phyloP scores from a whole-genome alignment of 2,888 invertebrate species.

The Oscheius onirici region DNA sequence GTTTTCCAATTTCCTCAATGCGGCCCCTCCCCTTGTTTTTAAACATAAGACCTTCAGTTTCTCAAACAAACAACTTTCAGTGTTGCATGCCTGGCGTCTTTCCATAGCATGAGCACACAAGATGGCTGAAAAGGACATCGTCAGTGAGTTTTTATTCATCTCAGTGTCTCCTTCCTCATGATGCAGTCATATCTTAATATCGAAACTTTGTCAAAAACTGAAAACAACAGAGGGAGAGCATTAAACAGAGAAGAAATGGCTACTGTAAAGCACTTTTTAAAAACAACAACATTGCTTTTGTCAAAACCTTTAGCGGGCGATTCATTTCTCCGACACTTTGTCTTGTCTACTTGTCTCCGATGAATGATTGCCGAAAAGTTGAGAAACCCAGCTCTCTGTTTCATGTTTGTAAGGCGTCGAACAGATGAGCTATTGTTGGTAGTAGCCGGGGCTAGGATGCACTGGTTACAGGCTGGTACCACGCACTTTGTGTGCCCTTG shows the following conservation, averaged over 20 bases:
- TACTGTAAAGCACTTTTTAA: neutral
- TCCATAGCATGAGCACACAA: neutral
- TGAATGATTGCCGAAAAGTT: conserved; percentile 8
- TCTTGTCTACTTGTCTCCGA: conserved; percentile 1
- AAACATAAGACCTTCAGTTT: neutral
- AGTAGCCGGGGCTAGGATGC: neutral
- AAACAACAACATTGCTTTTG: no score
- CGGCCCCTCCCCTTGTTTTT: no score
- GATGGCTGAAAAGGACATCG: neutral
- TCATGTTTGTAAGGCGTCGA: neutral
- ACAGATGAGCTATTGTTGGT: no score
- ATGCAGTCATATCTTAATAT: no score
- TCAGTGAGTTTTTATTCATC: neutral
- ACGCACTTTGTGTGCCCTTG: conserved; percentile 21
- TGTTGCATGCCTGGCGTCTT: neutral
- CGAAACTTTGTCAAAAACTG: neutral
- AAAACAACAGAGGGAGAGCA: neutral
- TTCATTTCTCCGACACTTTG: neutral
- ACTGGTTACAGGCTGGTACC: conserved; percentile 24
- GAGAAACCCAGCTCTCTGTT: neutral
- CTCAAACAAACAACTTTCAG: conserved; percentile 13
- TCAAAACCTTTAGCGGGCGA: no score
- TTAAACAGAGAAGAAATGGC: neutral
- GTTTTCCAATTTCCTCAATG: neutral
- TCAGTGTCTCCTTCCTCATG: neutral